Evolutionary conservation across 1,140 invertebrate species (phyloP).

Genomic region (Chrysomallon squamiferum): DNA sequence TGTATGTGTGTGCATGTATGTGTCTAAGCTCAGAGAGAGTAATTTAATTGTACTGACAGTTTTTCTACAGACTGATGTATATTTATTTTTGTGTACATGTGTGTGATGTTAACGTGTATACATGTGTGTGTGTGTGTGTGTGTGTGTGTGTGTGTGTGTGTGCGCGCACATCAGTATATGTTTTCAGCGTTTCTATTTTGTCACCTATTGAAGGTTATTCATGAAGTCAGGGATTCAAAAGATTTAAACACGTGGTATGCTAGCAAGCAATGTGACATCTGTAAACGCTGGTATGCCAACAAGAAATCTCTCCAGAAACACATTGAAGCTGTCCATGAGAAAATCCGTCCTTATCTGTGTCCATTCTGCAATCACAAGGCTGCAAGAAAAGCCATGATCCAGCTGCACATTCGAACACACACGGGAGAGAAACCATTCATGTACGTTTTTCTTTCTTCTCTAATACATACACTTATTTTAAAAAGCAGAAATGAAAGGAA

Average conservation of each 20-base stretch:
- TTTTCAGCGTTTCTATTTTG: no score
- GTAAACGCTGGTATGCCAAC: constrained; percentile 75
- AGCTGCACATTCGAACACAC: constrained; percentile 76
- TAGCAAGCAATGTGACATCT: constrained; percentile 74
- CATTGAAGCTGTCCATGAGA: constrained; percentile 78
- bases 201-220: not conserved
- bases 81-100: no score
- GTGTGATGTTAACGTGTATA: no score
- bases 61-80: no score
- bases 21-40: no score
- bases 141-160: no score
- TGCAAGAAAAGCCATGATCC: constrained; percentile 66
- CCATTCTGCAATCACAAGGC: constrained; percentile 78
- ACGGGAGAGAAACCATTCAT: constrained; percentile 68
- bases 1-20: no score
- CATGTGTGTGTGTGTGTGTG: no score
- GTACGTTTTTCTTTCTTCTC: constrained; percentile 46
- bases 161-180: no score
- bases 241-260: constrained; percentile 66
- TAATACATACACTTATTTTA: no score
- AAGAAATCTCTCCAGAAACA: constrained; percentile 79
- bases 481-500: no score
- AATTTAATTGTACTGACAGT: no score
- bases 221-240: constrained; percentile 53
- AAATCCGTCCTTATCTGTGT: constrained; percentile 79